Evolutionary conservation across 2,113 vertebrate genomes (phyloP), one percentile per base, ranked within the genome.

Genomic region (Emydocephalus ijimae): DNA sequence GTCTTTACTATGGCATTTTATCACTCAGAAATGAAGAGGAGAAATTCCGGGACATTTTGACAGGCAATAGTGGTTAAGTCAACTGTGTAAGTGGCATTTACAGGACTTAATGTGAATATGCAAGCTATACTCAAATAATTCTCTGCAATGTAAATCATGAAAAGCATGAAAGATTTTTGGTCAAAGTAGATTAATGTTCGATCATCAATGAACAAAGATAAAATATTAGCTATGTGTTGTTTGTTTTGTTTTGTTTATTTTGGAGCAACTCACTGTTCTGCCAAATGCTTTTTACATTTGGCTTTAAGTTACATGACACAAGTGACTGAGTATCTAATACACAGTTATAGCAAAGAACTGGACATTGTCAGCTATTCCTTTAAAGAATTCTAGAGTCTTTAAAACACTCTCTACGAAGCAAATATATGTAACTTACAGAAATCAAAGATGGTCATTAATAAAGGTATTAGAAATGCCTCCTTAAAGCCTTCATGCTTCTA

Each of bases 101-200:
- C 29, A n/a, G 4, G n/a, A 0, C 94, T 89, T 81, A 10, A 85
- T 91, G 59, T 89, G 3, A 94, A 64, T 61, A 74, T 11, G 93
- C 11, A 91, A 48, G 34, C 91, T 92, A 88, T 93, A 56, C 86
- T 90, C 89, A 50, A 87, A 87, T 89, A 91, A 85, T 86, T 59
- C 95, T 94, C 87, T 93, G 74, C 88, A 90, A 52, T 93, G 94
- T 94, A 94, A 90, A 87, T 85, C 94, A 94, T 90, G 94, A 96
- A 95, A 95, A 45, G 20, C 24, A 92, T 89, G 15, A 74, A 14
- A 45, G 88, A 93, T 81, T 87, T 96, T 93, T 91, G 94, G 57
- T 91, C 87, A 90, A 95, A 89, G 87, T 74, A 93, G 93, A 95
- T 81, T 56, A 92, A 96, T 88, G 95, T 89, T 55, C 93, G 34